phyloP scores from a whole-genome alignment of 2,888 invertebrate genomes.

The Xanthia icteritia region DNA sequence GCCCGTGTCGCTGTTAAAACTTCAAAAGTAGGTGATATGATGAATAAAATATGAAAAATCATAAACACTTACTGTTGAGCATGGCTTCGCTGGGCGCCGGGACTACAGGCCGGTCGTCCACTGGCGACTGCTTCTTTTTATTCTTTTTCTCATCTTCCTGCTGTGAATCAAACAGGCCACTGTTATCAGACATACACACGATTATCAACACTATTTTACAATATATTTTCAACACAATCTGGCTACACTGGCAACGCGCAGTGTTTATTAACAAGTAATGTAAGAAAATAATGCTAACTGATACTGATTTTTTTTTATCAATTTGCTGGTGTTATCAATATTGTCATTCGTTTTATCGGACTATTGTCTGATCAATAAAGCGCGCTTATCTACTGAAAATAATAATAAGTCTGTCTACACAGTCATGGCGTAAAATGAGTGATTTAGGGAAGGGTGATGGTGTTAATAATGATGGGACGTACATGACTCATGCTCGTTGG shows the following conservation, averaged over 20 bases:
- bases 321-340: conserved; percentile 82
- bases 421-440: conserved; percentile 36
- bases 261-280: conserved; percentile 73
- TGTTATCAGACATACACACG: conserved; percentile 81
- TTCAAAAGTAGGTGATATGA: conserved; percentile 42
- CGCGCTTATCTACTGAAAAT: conserved; percentile 68
- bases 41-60: conserved; percentile 26
- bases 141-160: conserved; percentile 88
- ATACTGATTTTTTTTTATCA: conserved; percentile 79
- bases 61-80: conserved; percentile 85
- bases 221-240: conserved; percentile 48
- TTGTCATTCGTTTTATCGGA: conserved; percentile 81
- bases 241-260: conserved; percentile 56
- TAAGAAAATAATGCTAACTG: conserved; percentile 68
- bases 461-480: conserved; percentile 31
- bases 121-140: conserved; percentile 87
- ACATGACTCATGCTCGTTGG: conserved; percentile 54
- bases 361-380: conserved; percentile 83
- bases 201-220: conserved; percentile 64
- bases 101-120: conserved; percentile 86
- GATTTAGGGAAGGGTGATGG: conserved; percentile 21
- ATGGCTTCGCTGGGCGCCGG: conserved; percentile 89
- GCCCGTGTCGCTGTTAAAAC: conserved; percentile 12
- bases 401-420: conserved; percentile 61
- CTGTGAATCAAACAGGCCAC: conserved; percentile 79